Conservation (phyloP, 2,888 invertebrate genomes). For the Nematopogon swammerdamellus region DNA sequence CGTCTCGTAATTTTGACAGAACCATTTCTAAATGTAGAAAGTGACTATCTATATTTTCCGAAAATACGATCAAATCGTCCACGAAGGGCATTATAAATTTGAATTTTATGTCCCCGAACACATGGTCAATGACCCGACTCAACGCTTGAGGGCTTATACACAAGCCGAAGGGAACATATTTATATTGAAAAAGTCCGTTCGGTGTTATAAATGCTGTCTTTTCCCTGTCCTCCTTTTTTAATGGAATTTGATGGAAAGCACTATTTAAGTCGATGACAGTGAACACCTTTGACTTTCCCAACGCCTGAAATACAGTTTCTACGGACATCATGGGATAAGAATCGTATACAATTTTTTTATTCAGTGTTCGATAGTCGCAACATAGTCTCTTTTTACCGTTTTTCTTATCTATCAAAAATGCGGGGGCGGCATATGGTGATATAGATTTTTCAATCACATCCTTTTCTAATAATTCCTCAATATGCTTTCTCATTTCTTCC, state of each 20-base stretch:
- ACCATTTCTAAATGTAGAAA: neutral
- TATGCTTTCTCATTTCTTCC: too few species aligned
- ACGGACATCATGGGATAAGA: neutral
- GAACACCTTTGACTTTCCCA: neutral
- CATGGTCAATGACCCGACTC: neutral
- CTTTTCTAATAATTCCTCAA: too few species aligned
- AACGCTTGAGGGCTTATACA: neutral
- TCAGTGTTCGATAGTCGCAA: too few species aligned
- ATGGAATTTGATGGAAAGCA: neutral
- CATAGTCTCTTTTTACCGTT: too few species aligned
- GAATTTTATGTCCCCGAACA: conserved; percentile 1
- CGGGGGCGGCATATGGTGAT: too few species aligned
- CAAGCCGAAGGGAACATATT: neutral
- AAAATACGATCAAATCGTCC: conserved; percentile 2
- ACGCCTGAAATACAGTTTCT: neutral
- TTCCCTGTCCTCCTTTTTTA: neutral
- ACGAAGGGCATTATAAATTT: conserved; percentile 6
- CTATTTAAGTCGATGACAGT: neutral
- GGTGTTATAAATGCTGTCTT: neutral
- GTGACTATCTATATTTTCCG: neutral
- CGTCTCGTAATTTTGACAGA: neutral
- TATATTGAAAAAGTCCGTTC: neutral
- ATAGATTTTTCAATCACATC: too few species aligned
- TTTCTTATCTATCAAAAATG: too few species aligned
- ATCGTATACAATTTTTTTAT: too few species aligned